Base-by-base conservation (phyloP, 2,888 invertebrate genomes). In the Chironomus tentans region DNA sequence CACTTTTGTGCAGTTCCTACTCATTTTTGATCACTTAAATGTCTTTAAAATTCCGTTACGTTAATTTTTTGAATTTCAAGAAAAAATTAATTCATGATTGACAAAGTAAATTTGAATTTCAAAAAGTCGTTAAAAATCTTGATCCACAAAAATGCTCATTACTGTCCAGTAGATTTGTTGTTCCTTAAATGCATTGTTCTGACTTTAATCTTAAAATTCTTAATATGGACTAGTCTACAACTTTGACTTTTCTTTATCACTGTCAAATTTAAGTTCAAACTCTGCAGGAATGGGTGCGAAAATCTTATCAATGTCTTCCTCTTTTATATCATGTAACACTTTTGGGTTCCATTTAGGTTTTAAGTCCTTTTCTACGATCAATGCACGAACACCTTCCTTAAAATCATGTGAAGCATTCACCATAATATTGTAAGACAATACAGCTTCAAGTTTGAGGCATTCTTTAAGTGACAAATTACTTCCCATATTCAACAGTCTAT, bases 361-460 rank as follows among this genome's bases (percentile, higher is more conserved):
- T 81, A 95, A 92, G 84, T 97, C 97, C 84, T 97, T 98, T 82
- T 98, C 98, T 78, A 98, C 90, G 68, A 99, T 86, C 2, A 94
- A 83, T 0, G 95, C 94, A 77, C 94, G 87, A 0, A 95, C 93
- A 78, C 98, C 94, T 88, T 95, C 95, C 80, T 89, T 91, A 82
- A 96, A 95, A 83, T 96, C 95, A 78, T 86, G 89, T 80, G 85
- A 87, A 77, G 89, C 88, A 84, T 88, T 86, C 0, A 0, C 22
- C 10, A 47, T 22, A 24, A 65, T 65, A 22, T 87, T 86, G 79
- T 86, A 86, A 7, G 88, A 91, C 77, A 98, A 83, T 78, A 97
- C 88, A 83, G 91, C 95, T 84, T 99, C 99, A 91, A 96, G 94
- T 80, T 89, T 86, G 13, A 99, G 87, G 81, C 94, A 94, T 79